Evolutionary conservation across 30 jellyfish, hydroid and myxozoan genomes (phyloP), one percentile per base, ranked within the genome.

Genomic region (Turritopsis rubra): DNA sequence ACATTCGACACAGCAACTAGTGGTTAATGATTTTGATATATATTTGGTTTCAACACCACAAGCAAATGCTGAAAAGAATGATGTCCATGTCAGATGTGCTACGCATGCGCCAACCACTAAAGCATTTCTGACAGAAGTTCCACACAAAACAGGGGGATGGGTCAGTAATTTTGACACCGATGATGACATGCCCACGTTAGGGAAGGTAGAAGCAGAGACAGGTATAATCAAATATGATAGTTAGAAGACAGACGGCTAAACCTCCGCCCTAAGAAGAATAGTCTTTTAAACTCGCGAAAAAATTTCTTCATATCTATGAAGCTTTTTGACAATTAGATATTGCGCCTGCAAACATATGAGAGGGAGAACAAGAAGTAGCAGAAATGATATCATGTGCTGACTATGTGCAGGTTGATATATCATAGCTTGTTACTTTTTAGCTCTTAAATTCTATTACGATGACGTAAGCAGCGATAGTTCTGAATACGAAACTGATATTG

Each of bases 401-500:
- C n/a, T n/a, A n/a, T n/a, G n/a, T n/a, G n/a, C n/a, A n/a, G n/a
- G n/a, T n/a, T n/a, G n/a, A n/a, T n/a, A n/a, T n/a, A n/a, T n/a
- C n/a, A n/a, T n/a, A n/a, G n/a, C n/a, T n/a, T n/a, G n/a, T n/a
- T n/a, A n/a, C n/a, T n/a, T 41, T 41, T 41, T 41, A 41, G 60
- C 60, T 41, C 13, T 13, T 5, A 41, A 5, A 13, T 41, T 41
- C 60, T 5, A 41, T 41, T 41, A 13, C 60, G 13, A 3, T 3
- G 60, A 41, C 13, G 5, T 41, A 13, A 41, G 60, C 60, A 41
- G 60, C 22, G 71, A 65, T 25, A 84, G 72, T 27, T 31, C 80
- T 24, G 53, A 29, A 72, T 79, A 68, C 54, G 93, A 85, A 65
- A 85, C 93, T 52, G 93, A 85, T 60, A 24, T 85, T 24, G 93